These are phyloP conservation scores for Picus viridis DNA, from an alignment of 2,797 vertebrate genomes.

Conservation along the genomic window DNA sequence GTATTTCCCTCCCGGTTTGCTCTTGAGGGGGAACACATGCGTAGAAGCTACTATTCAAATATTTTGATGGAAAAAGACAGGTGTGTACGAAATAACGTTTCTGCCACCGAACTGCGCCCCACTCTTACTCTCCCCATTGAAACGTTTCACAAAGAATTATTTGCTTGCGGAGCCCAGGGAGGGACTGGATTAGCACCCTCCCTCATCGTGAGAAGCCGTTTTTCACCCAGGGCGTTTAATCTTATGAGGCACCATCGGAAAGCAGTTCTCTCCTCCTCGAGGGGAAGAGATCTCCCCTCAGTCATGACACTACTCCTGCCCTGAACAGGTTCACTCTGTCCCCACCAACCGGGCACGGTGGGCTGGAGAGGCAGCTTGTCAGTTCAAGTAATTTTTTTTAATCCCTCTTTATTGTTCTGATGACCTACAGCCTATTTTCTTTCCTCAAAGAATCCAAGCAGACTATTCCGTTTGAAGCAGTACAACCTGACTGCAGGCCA, in stretches of 20 bases:
- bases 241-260: neutral
- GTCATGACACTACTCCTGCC: rapidly evolving
- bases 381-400: neutral
- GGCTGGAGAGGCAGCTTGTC: rapidly evolving
- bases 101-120: rapidly evolving
- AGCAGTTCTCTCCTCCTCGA: neutral
- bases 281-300: neutral
- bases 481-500: neutral
- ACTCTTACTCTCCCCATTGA: rapidly evolving
- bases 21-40: rapidly evolving
- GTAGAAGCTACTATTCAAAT: rapidly evolving
- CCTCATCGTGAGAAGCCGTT: neutral
- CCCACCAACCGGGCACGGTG: rapidly evolving
- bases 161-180: rapidly evolving
- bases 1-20: neutral
- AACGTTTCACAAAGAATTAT: neutral
- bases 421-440: neutral
- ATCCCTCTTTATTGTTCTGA: neutral
- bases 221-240: rapidly evolving
- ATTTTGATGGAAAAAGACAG: neutral
- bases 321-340: neutral
- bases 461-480: neutral
- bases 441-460: neutral
- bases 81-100: rapidly evolving
- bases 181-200: rapidly evolving